A percentile compares a stretch with the other conserved stretches of the same genome.
phyloP scores from a whole-genome alignment of 2,888 invertebrate species.

The Stenichneumon culpator region DNA sequence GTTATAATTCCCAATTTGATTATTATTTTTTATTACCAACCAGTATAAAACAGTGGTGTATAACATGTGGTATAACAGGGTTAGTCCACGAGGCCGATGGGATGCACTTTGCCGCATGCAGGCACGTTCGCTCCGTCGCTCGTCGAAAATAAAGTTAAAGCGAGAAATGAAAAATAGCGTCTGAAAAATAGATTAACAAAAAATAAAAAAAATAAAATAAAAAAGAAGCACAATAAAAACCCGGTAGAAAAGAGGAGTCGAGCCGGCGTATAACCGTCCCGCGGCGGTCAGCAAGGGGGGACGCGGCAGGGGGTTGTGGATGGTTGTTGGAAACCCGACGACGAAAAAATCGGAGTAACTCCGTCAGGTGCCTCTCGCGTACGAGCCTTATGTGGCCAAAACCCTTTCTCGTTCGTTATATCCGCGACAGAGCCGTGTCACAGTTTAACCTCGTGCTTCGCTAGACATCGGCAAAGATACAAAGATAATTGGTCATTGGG shows the following conservation, averaged over 20 bases:
- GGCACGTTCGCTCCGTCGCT: slow-evolving; percentile 41
- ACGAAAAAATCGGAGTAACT: slow-evolving; percentile 65
- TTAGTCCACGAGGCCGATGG: neutral
- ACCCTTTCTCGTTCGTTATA: slow-evolving; percentile 54
- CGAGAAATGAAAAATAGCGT: slow-evolving; percentile 50
- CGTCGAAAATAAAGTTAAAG: slow-evolving; percentile 51
- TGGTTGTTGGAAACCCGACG: slow-evolving; percentile 37
- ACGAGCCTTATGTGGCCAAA: slow-evolving; percentile 51
- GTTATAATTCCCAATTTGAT: neutral
- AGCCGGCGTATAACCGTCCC: neutral
- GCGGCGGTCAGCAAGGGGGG: neutral
- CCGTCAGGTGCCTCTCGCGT: slow-evolving; percentile 57
- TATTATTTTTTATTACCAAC: neutral
- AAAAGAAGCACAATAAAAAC: neutral
- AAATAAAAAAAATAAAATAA: slow-evolving; percentile 32
- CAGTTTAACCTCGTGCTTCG: slow-evolving; percentile 81
- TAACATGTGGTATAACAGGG: neutral
- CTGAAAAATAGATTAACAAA: slow-evolving; percentile 41
- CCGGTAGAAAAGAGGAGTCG: slow-evolving; percentile 33
- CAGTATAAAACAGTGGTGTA: neutral
- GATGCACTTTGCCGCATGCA: slow-evolving; percentile 13
- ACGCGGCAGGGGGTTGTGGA: neutral
- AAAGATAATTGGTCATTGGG: slow-evolving; percentile 84
- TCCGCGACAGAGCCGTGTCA: slow-evolving; percentile 51
- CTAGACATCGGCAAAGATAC: slow-evolving; percentile 84